A percentile compares a stretch with the other conserved stretches of the same genome.
phyloP scores from a whole-genome alignment of 2,888 invertebrate species.

The Eupithecia centaureata region DNA sequence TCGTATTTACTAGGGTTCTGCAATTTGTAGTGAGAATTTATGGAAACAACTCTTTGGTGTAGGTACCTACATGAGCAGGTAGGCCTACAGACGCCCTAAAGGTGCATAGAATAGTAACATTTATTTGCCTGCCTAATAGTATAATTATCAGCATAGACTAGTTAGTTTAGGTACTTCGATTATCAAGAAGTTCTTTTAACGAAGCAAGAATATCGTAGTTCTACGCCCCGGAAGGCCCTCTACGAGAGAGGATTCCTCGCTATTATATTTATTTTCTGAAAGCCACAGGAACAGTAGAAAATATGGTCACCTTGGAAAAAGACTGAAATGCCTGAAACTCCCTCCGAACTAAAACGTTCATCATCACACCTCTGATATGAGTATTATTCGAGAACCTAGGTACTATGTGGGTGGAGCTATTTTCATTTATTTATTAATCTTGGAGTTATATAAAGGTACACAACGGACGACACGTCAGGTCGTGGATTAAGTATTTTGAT shows the following conservation, averaged over 20 bases:
- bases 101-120: background rate
- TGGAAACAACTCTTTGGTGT: too few relatives aligned
- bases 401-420: constrained; percentile 26
- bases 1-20: too few relatives aligned
- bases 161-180: too few relatives aligned
- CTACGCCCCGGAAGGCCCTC: background rate
- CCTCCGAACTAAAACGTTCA: constrained; percentile 37
- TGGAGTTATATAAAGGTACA: constrained; percentile 13
- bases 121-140: background rate
- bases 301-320: constrained; percentile 50
- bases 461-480: background rate
- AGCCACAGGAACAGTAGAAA: constrained; percentile 7
- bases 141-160: background rate
- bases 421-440: constrained; percentile 19
- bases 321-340: constrained; percentile 50
- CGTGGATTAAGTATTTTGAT: background rate
- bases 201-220: background rate
- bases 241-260: background rate
- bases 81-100: too few relatives aligned
- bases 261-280: background rate
- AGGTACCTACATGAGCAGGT: too few relatives aligned
- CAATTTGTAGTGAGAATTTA: background rate
- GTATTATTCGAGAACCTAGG: constrained; percentile 56
- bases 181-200: background rate
- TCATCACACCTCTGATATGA: constrained; percentile 40